phyloP scores from a whole-genome alignment of 2,888 invertebrate genomes.

The Anticlea derivata region DNA sequence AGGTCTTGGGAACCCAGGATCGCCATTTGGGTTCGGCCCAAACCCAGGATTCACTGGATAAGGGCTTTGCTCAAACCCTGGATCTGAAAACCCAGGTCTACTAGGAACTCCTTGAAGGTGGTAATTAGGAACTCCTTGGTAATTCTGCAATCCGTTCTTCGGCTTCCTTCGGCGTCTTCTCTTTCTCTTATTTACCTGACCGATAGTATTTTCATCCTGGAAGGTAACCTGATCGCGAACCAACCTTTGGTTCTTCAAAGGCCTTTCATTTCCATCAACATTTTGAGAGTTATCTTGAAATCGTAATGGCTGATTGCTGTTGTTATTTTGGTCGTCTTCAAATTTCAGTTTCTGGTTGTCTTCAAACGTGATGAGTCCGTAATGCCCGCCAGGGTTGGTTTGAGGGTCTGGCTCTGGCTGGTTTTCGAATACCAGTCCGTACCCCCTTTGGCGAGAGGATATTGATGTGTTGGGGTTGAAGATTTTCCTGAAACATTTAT shows the following conservation, averaged over 20 bases:
- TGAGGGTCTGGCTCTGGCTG: conserved; percentile 20
- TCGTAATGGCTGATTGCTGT: conserved; percentile 29
- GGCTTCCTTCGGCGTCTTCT: conserved; percentile 51
- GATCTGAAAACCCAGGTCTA: conserved; percentile 16
- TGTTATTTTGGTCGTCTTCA: conserved; percentile 27
- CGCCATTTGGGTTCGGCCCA: conserved; percentile 19
- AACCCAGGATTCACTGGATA: conserved; percentile 25
- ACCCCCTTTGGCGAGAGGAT: conserved; percentile 33
- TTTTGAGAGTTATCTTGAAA: conserved; percentile 34
- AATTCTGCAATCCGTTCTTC: conserved; percentile 34
- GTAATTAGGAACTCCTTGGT: conserved; percentile 11
- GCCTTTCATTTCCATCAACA: conserved; percentile 2
- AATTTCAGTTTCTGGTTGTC: conserved; percentile 27
- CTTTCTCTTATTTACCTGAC: conserved; percentile 41
- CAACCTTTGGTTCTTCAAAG: conserved; percentile 14
- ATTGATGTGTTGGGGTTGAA: conserved; percentile 34
- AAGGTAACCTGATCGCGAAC: conserved; percentile 17
- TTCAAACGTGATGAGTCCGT: conserved; percentile 32
- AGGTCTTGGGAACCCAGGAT: conserved; percentile 36
- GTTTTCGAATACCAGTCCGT: conserved; percentile 38
- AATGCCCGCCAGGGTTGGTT: conserved; percentile 14
- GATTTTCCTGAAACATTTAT: conserved; percentile 47
- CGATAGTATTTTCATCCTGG: conserved; percentile 41
- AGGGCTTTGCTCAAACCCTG: not conserved
- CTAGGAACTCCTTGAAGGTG: not conserved